Evolutionary conservation across 2,797 vertebrate species (phyloP).

Genomic region (Clarias pachynema): DNA sequence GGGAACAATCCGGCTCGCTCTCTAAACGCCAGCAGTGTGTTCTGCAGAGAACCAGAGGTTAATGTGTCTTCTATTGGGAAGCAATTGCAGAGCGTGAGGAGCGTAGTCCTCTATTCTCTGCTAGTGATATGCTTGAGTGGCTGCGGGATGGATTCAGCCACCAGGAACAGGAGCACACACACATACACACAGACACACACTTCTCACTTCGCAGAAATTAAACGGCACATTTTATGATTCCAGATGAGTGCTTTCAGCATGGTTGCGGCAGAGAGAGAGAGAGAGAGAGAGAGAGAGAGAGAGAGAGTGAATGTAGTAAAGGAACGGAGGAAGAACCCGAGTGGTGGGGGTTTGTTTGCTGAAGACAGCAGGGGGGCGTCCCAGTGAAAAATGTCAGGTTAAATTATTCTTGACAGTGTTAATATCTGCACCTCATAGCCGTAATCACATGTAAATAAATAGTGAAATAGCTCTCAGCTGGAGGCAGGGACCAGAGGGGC

Average conservation of each 20-base stretch:
- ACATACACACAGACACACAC: slow-evolving; percentile 59
- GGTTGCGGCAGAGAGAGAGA: slow-evolving; percentile 59
- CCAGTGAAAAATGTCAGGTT: slow-evolving; percentile 99
- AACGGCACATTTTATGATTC: slow-evolving; percentile 87
- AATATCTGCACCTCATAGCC: slow-evolving; percentile 99
- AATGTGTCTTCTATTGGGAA: slow-evolving; percentile 80
- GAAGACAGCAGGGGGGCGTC: slow-evolving; percentile 82
- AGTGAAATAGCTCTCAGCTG: slow-evolving; percentile 96
- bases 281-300: slow-evolving; percentile 67
- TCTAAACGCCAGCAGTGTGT: background rate
- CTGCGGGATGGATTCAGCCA: slow-evolving; percentile 78
- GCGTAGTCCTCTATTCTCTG: slow-evolving; percentile 79
- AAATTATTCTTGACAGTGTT: slow-evolving; percentile 99
- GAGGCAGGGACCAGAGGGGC: slow-evolving; percentile 72
- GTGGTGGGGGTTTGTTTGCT: slow-evolving; percentile 66
- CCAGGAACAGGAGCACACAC: slow-evolving; percentile 71
- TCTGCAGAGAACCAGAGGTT: slow-evolving; percentile 69
- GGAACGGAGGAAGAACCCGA: slow-evolving; percentile 14
- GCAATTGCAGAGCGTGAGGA: slow-evolving; percentile 76
- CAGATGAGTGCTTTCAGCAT: slow-evolving; percentile 69
- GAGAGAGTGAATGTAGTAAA: slow-evolving; percentile 62
- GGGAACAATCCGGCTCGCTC: background rate
- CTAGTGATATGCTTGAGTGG: slow-evolving; percentile 78
- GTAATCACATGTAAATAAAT: slow-evolving; percentile 99
- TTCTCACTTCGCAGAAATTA: slow-evolving; percentile 77